These are phyloP conservation scores for Phorcus lineatus DNA, from an alignment of 2,888 invertebrate species.

Conservation along the genomic window DNA sequence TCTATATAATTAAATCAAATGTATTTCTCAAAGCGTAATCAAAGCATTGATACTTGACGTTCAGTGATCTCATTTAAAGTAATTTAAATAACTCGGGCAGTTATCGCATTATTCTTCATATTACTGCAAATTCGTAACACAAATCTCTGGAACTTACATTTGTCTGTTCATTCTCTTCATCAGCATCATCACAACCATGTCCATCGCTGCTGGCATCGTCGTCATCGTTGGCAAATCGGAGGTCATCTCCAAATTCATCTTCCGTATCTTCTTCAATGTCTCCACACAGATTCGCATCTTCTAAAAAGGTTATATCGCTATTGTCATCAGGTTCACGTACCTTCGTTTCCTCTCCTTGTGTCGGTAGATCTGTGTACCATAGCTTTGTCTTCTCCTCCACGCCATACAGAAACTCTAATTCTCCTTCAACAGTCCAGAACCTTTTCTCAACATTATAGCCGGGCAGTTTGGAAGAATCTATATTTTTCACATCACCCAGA, in stretches of 20 bases:
- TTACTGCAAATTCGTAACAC: too few species aligned
- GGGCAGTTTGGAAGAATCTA: not conserved
- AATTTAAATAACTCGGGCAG: too few species aligned
- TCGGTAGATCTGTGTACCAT: not conserved
- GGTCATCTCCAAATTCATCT: not conserved
- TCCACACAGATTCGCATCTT: too few species aligned
- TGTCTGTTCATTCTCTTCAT: too few species aligned
- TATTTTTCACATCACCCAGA: not conserved
- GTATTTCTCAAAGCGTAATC: too few species aligned
- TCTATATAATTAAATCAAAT: too few species aligned
- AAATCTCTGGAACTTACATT: too few species aligned
- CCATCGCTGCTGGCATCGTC: not conserved
- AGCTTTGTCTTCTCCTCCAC: not conserved
- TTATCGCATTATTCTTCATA: too few species aligned
- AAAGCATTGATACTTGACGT: too few species aligned
- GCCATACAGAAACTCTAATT: not conserved
- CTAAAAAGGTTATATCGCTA: too few species aligned
- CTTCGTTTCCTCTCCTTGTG: not conserved
- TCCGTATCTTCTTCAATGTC: not conserved
- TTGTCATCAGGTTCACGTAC: not conserved
- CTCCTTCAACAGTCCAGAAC: not conserved
- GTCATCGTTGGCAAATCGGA: not conserved
- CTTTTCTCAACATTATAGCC: not conserved
- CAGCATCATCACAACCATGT: not conserved
- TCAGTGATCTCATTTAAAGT: too few species aligned